Percentiles rank a stretch among this genome's conserved stretches.
phyloP scores from a whole-genome alignment of 2,888 invertebrate genomes.

The Andrena hattorfiana region DNA sequence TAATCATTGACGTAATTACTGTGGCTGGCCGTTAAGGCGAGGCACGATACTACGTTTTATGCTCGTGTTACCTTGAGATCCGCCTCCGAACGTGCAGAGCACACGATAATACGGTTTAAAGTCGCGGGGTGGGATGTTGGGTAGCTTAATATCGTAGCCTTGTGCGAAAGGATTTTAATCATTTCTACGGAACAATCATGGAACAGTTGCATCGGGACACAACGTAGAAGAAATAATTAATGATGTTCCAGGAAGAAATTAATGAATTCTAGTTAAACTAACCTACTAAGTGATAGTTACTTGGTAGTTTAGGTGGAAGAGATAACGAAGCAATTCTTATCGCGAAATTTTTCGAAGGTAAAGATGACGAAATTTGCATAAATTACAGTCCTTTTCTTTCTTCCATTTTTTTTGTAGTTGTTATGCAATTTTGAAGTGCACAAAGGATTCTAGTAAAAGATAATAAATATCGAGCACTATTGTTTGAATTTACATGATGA shows the following conservation, averaged over 20 bases:
- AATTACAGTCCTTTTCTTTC: not conserved
- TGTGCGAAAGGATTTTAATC: conserved; percentile 21
- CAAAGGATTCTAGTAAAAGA: not conserved
- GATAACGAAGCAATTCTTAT: no score
- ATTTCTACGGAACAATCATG: not conserved
- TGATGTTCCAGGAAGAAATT: not conserved
- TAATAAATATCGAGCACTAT: not conserved
- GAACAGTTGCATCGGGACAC: not conserved
- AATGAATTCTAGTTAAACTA: not conserved
- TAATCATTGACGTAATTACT: conserved; percentile 52
- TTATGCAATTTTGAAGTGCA: not conserved
- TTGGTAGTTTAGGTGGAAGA: no score
- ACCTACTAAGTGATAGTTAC: no score
- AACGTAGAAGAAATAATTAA: not conserved
- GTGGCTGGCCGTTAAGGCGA: conserved; percentile 29
- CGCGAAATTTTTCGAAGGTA: no score
- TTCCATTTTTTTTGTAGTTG: not conserved
- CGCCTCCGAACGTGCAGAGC: conserved; percentile 34
- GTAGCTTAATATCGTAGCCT: conserved; percentile 16
- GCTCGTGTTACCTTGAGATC: conserved; percentile 55
- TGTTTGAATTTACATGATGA: conserved; percentile 8
- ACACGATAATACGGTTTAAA: conserved; percentile 55
- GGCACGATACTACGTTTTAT: conserved; percentile 58
- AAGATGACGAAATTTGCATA: no score
- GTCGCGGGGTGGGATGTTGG: conserved; percentile 17